Percentiles rank a stretch among this genome's conserved stretches.
These are phyloP conservation scores for Carterocephalus palaemon DNA, from an alignment of 2,888 invertebrate species.

Conservation along the genomic window DNA sequence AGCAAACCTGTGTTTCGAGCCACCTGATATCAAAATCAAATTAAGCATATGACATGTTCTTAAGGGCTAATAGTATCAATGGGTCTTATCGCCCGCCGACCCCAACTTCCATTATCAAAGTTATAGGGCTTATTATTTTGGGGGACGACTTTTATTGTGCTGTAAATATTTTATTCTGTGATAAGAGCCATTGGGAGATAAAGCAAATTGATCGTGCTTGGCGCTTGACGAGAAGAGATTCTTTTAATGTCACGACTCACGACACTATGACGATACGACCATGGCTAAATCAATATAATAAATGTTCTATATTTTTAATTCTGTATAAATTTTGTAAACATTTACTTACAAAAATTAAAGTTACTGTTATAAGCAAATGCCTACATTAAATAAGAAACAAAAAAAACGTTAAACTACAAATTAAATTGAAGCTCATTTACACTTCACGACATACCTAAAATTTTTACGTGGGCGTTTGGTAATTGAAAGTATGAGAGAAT, in stretches of 20 bases:
- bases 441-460: neutral
- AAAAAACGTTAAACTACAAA: too few species aligned
- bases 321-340: too few species aligned
- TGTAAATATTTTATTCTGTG: slow-evolving; percentile 74
- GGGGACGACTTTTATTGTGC: slow-evolving; percentile 69
- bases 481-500: too few species aligned
- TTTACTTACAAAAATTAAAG: too few species aligned
- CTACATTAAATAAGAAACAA: too few species aligned
- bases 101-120: slow-evolving; percentile 50
- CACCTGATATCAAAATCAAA: slow-evolving; percentile 13
- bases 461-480: slow-evolving; percentile 4
- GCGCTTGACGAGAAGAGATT: neutral
- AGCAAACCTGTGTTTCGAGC: slow-evolving; percentile 16
- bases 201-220: slow-evolving; percentile 66
- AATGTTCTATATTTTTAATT: too few species aligned
- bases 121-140: slow-evolving; percentile 69
- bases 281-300: neutral
- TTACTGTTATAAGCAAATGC: too few species aligned
- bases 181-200: slow-evolving; percentile 67
- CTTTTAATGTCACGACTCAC: slow-evolving; percentile 9
- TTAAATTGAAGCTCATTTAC: neutral
- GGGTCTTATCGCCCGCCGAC: slow-evolving; percentile 14
- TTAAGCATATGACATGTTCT: slow-evolving; percentile 16
- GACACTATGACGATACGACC: too few species aligned
- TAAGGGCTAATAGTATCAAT: slow-evolving; percentile 13